phyloP scores from a whole-genome alignment of 2,888 invertebrate genomes.

The Nipponacmea schrenckii region DNA sequence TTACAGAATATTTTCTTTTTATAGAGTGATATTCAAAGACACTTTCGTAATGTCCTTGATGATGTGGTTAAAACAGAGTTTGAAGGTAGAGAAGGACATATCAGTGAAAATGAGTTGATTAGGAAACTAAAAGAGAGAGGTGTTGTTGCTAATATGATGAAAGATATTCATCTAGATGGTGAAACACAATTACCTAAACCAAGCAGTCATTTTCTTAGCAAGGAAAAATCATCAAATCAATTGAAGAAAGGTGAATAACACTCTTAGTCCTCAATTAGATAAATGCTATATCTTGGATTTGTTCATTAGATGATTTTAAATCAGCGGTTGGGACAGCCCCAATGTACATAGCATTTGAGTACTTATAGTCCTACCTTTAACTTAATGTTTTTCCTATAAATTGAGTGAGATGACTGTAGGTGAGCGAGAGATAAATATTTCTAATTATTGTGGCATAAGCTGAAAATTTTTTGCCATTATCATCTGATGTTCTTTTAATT shows the following conservation, averaged over 20 bases:
- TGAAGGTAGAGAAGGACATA: conserved; percentile 34
- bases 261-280: neutral
- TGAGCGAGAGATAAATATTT: too few species aligned
- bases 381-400: too few species aligned
- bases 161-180: conserved; percentile 57
- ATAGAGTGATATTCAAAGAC: conserved; percentile 59
- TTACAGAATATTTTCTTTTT: conserved; percentile 9
- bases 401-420: too few species aligned
- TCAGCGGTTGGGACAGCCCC: too few species aligned
- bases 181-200: conserved; percentile 37
- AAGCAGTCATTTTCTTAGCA: conserved; percentile 57
- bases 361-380: too few species aligned
- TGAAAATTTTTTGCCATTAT: too few species aligned
- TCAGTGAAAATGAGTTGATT: conserved; percentile 67
- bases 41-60: conserved; percentile 57
- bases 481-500: too few species aligned
- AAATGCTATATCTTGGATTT: too few species aligned
- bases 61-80: conserved; percentile 55
- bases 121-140: conserved; percentile 63
- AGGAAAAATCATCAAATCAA: conserved; percentile 45
- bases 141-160: conserved; percentile 60
- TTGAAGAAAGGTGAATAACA: conserved; percentile 49
- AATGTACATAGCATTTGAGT: too few species aligned
- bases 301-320: too few species aligned
- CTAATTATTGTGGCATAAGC: too few species aligned